These are phyloP conservation scores for Nanorana parkeri DNA, from an alignment of 2,113 vertebrate species.

Conservation along the genomic window DNA sequence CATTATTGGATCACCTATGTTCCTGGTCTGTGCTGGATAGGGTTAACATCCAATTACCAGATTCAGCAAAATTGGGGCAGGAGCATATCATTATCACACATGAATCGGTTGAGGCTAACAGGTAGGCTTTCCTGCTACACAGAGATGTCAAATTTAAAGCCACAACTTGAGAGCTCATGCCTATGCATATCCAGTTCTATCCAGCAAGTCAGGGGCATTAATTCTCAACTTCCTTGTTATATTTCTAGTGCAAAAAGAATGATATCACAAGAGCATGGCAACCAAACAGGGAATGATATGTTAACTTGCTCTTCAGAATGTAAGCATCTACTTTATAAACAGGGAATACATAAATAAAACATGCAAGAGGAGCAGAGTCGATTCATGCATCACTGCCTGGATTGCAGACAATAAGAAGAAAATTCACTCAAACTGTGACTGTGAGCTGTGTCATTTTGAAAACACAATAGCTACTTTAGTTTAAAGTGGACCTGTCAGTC, in stretches of 20 bases:
- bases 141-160: not conserved
- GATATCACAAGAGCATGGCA: constrained; percentile 27
- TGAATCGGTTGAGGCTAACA: not conserved
- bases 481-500: constrained; percentile 46
- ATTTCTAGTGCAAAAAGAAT: constrained; percentile 40
- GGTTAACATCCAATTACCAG: too few relatives aligned
- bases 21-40: too few relatives aligned
- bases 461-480: constrained; percentile 48
- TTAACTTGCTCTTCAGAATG: constrained; percentile 44
- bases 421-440: constrained; percentile 48
- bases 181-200: constrained; percentile 34
- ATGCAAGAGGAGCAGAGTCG: constrained; percentile 35
- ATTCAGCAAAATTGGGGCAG: not conserved
- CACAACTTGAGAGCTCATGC: constrained; percentile 14
- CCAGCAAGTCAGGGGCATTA: constrained; percentile 21
- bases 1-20: too few relatives aligned
- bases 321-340: constrained; percentile 44
- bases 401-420: constrained; percentile 46
- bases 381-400: constrained; percentile 48
- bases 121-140: not conserved
- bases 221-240: constrained; percentile 40
- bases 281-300: constrained; percentile 47
- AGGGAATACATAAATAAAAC: constrained; percentile 45
- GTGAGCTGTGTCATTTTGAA: constrained; percentile 48
- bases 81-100: not conserved